Evolutionary conservation across 2,113 vertebrate genomes (phyloP), one percentile per base, ranked within the genome.

Genomic region (Misgurnus mizolepis): DNA sequence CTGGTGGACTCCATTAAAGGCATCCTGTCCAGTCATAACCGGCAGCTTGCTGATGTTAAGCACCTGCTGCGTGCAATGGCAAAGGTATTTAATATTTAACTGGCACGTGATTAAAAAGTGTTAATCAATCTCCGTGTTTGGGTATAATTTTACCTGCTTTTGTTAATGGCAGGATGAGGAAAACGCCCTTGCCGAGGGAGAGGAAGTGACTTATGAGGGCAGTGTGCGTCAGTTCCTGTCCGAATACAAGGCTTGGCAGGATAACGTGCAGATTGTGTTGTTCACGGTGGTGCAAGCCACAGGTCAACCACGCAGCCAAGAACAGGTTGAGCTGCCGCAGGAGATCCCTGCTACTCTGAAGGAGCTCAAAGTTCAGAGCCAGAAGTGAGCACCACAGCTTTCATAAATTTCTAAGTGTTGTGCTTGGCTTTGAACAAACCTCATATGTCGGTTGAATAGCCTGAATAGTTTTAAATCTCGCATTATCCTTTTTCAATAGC

Each of bases 181-280:
- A 89, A 96, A 95, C 0, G 96, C 97, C 10, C 58, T 98, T 87
- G 93, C 94, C 0, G 98, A 99, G 9, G 96, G 96, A 66, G 98
- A 99, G 90, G 97, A 98, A 71, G 93, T 98, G 89, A 91, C 94
- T 6, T 98, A 98, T 77, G 96, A 99, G 82, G 97, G 95, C 69
- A 98, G 98, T 60, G 97, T 99, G 83, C 95, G 97, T 43, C 95
- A 97, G 87, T 99, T 97, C 91, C 92, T 99, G 88, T 89, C 94
- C 0, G 95, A 99, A 92, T 99, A 99, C 91, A 99, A 99, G 85
- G 96, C 95, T 0, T 99, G 98, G 98, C 98, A 99, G 85, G 98
- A 99, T 90, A 99, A 98, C 90, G 95, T 98, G 89, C 98, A 99
- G 92, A 95, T 97, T 1, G 98, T 97, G 77, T 86, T 99, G 79